Evolutionary conservation across 64 coral and sea anemone genomes (phyloP).

Genomic region (Pocillopora verrucosa): DNA sequence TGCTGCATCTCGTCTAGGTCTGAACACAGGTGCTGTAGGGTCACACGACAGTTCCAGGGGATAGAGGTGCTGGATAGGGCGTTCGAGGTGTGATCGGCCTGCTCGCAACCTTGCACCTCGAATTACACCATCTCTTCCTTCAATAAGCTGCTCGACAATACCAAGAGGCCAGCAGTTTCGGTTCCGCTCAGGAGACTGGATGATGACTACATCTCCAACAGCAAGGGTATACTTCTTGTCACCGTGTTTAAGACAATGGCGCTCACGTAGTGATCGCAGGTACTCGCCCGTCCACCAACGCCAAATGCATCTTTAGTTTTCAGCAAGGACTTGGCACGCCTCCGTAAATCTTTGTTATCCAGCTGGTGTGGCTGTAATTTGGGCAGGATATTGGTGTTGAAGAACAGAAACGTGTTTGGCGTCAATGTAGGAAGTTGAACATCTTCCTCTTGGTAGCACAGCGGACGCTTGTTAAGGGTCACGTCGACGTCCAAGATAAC

Average conservation of each 20-base stretch:
- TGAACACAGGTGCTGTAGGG: background rate
- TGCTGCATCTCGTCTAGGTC: conserved; percentile 11
- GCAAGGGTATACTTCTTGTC: background rate
- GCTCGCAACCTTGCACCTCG: conserved; percentile 2
- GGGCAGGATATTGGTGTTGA: background rate
- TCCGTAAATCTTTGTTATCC: background rate
- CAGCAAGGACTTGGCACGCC: background rate
- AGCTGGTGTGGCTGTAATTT: background rate
- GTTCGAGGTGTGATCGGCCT: conserved; percentile 13
- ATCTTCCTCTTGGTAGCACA: too few relatives aligned
- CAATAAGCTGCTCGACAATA: too few relatives aligned
- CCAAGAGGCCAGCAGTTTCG: too few relatives aligned
- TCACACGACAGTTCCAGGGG: conserved; percentile 32
- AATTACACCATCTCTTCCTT: too few relatives aligned
- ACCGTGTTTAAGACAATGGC: background rate
- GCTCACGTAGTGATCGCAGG: background rate
- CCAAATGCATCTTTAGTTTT: background rate
- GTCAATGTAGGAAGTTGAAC: too few relatives aligned
- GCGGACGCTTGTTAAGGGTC: too few relatives aligned
- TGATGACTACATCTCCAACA: background rate
- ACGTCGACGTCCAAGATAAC: too few relatives aligned
- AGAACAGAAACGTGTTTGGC: too few relatives aligned
- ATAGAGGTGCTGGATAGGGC: conserved; percentile 12
- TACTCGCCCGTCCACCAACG: background rate
- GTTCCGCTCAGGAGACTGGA: too few relatives aligned